Conservation (phyloP, 2,113 vertebrate genomes). For the Eclectus roratus region DNA sequence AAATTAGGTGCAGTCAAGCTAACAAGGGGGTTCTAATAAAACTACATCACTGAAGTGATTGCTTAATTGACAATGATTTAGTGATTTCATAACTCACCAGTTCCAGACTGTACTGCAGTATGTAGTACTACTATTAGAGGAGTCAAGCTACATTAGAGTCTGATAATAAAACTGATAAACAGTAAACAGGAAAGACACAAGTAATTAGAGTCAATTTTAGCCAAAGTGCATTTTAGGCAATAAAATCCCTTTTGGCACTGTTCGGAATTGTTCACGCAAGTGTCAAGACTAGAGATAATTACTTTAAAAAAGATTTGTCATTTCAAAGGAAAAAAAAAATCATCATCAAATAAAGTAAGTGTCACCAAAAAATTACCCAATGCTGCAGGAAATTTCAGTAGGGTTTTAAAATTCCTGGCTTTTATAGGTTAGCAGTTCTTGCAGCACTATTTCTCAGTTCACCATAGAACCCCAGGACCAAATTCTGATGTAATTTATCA, state of each 20-base stretch:
- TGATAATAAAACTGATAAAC: neutral
- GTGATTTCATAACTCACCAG: neutral
- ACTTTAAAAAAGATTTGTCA: neutral
- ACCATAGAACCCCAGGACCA: neutral
- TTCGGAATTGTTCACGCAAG: neutral
- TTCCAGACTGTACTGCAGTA: neutral
- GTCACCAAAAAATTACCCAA: neutral
- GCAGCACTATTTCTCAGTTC: neutral
- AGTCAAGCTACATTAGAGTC: neutral
- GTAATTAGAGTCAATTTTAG: neutral
- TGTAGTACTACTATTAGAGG: neutral
- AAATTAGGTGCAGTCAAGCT: neutral
- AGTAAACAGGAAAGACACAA: neutral
- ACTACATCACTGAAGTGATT: neutral
- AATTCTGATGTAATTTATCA: neutral
- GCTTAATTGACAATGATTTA: neutral
- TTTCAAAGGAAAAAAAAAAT: neutral
- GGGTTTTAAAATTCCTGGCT: neutral
- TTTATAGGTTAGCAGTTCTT: neutral
- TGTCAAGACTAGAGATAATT: neutral
- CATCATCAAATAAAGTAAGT: neutral
- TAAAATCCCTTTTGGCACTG: neutral
- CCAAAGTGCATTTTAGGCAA: neutral
- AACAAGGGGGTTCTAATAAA: neutral
- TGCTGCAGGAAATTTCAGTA: neutral